A percentile compares a stretch with the other conserved stretches of the same genome.
These are phyloP conservation scores for Anthopleura xanthogrammica DNA, from an alignment of 92 coral and sea anemone genomes.

Conservation along the genomic window DNA sequence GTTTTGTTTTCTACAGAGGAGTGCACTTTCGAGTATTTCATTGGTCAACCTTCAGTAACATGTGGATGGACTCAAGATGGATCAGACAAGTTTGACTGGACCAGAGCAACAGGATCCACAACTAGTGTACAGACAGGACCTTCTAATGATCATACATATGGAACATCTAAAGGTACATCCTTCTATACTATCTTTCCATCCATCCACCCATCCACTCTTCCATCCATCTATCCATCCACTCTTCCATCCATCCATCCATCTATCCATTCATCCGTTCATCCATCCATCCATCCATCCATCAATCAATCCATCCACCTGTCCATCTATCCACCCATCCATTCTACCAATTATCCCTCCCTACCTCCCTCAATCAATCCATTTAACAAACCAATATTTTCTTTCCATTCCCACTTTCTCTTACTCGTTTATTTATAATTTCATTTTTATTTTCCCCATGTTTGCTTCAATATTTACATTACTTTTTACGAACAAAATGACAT, in stretches of 20 bases:
- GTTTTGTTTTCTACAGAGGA: conserved; percentile 34
- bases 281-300: no score
- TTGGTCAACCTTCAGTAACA: conserved; percentile 31
- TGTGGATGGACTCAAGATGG: conserved; percentile 77
- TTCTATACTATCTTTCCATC: no score
- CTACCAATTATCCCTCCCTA: no score
- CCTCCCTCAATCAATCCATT: no score
- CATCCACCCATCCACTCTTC: no score
- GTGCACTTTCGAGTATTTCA: conserved; percentile 79
- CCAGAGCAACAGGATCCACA: conserved; percentile 66
- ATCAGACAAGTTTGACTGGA: conserved; percentile 76
- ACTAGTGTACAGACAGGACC: conserved; percentile 82
- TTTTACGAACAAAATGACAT: neutral
- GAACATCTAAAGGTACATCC: conserved; percentile 68
- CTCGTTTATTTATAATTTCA: neutral
- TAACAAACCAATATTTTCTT: neutral
- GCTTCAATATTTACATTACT: neutral
- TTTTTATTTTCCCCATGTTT: neutral
- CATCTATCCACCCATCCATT: no score
- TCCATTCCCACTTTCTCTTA: neutral
- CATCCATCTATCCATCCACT: no score
- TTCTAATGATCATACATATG: conserved; percentile 81
- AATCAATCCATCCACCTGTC: no score
- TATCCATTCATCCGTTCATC: no score
- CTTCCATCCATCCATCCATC: no score